These are phyloP conservation scores for Sebastes matsubarae DNA, from an alignment of 2,797 vertebrate genomes.

Conservation along the genomic window DNA sequence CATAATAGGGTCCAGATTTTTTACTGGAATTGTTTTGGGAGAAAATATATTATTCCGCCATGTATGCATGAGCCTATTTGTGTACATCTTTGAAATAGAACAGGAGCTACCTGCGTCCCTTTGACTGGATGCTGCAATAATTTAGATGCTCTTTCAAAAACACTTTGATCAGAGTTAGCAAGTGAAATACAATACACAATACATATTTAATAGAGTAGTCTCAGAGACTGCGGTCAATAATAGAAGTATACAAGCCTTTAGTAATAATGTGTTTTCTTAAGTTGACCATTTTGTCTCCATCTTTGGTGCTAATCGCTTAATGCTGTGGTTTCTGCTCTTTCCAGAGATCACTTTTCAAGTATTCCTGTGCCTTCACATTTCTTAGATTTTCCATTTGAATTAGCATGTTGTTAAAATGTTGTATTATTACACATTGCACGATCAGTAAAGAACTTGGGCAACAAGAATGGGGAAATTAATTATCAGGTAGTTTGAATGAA, in stretches of 20 bases:
- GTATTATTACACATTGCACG: not conserved
- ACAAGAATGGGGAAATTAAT: constrained; percentile 1
- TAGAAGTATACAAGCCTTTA: not conserved
- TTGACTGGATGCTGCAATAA: not conserved
- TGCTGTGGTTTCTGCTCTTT: not conserved
- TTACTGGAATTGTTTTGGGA: too few species aligned
- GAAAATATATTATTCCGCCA: too few species aligned
- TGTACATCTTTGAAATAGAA: not conserved
- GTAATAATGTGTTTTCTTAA: not conserved
- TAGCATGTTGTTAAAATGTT: not conserved
- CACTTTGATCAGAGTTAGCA: not conserved
- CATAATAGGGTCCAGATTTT: not conserved
- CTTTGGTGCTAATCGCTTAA: not conserved
- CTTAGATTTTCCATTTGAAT: not conserved
- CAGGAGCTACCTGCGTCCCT: not conserved
- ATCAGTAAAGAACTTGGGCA: constrained; percentile 1
- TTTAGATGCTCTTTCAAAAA: not conserved
- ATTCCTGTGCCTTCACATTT: not conserved
- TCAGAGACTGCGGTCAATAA: not conserved
- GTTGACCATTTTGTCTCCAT: not conserved
- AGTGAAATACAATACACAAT: not conserved
- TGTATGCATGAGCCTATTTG: not conserved
- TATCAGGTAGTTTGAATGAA: constrained; percentile 1
- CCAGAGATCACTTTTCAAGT: not conserved
- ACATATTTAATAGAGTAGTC: not conserved